Evolutionary conservation across 2,888 invertebrate genomes (phyloP), one percentile per base, ranked within the genome.

Genomic region (Agonopterix heracliana): DNA sequence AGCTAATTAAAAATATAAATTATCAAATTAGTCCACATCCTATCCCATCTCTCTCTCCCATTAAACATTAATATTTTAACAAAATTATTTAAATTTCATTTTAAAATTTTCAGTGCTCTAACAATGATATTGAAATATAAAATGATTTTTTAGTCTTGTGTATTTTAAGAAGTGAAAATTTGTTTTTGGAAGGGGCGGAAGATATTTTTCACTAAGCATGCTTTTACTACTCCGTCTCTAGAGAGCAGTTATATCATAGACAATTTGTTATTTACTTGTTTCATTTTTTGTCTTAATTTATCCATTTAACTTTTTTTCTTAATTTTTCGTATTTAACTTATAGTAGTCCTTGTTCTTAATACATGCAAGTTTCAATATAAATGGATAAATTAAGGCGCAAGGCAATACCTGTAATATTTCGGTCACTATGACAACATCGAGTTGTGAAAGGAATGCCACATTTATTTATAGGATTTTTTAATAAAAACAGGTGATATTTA

Each of bases 391-490:
- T 11, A 38, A 17, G 26, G 7, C 26, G 9, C 35, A 14, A 47
- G 45, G 36, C 36, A 35, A 41, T 41, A 10, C 12, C 58, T 53
- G 47, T 47, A 52, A 34, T 49, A 54, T 52, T 51, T 54, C 46
- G 48, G 61, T 62, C 60, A 64, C 66, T 63, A 70, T 63, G 57
- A 78, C 77, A 71, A 79, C 78, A 78, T 73, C 72, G 56, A 78
- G 52, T 64, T 61, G 62, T 71, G 65, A 66, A 67, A 61, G 67
- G 67, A 48, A 70, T 74, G 73, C 71, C 64, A 74, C 65, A 71
- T 64, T 59, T 52, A 64, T 56, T 59, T 61, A 61, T 13, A 41
- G 57, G 60, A 53, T 53, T 43, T 50, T 66, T 66, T 58, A 64
- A 54, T 54, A 64, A 56, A 68, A 63, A 56, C 67, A 57, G 60